Conservation (phyloP, 1,140 invertebrate genomes). For the Whitmania pigra region DNA sequence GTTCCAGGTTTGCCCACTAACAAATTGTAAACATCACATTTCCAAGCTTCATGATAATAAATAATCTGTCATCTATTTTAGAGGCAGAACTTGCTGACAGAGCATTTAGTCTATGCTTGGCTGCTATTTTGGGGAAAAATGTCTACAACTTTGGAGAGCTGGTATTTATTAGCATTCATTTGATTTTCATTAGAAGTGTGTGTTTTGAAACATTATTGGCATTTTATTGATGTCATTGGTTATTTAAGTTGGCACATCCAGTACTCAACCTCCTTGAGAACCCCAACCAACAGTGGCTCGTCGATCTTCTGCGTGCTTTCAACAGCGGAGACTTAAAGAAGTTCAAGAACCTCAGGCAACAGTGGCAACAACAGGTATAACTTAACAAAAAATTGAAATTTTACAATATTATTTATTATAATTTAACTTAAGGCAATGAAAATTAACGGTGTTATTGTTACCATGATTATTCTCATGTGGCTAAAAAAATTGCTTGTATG, state of each 20-base stretch:
- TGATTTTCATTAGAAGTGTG: background rate
- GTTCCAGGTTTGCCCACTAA: slow-evolving; percentile 35
- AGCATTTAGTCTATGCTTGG: slow-evolving; percentile 80
- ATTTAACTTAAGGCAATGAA: background rate
- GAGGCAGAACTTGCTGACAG: slow-evolving; percentile 60
- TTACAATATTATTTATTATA: too few relatives aligned
- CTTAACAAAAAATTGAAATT: background rate
- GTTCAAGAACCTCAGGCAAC: slow-evolving; percentile 66
- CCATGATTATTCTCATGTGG: too few relatives aligned
- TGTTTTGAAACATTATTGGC: too few relatives aligned
- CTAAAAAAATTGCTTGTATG: too few relatives aligned
- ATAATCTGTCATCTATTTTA: slow-evolving; percentile 36
- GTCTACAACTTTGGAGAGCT: slow-evolving; percentile 96
- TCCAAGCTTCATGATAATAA: background rate
- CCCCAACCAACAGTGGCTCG: slow-evolving; percentile 73
- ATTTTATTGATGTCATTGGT: too few relatives aligned
- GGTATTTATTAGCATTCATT: slow-evolving; percentile 42
- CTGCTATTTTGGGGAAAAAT: slow-evolving; percentile 81
- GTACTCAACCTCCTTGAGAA: slow-evolving; percentile 68
- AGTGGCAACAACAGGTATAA: slow-evolving; percentile 56
- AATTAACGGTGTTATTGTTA: background rate
- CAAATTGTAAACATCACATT: background rate
- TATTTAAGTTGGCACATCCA: slow-evolving; percentile 65
- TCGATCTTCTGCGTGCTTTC: slow-evolving; percentile 78
- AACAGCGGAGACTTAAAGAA: slow-evolving; percentile 76